These are phyloP conservation scores for Calliphora vomitoria DNA, from an alignment of 2,888 invertebrate genomes.

Conservation along the genomic window DNA sequence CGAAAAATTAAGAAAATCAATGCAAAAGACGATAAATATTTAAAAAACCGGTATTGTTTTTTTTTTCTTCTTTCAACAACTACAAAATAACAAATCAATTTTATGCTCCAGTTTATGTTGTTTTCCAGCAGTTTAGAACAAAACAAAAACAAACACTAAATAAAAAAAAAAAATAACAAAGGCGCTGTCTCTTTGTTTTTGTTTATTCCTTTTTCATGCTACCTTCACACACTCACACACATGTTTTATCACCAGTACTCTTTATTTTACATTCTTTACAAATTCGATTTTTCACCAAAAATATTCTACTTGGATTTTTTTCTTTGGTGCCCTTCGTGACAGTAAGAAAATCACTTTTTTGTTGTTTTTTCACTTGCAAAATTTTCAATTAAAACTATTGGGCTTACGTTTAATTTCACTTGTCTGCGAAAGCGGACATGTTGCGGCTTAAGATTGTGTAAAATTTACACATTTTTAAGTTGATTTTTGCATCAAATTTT, in stretches of 20 bases:
- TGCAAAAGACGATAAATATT: background rate
- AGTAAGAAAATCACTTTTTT: conserved; percentile 30
- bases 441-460: conserved; percentile 41
- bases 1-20: conserved; percentile 10
- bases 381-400: conserved; percentile 65
- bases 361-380: conserved; percentile 17
- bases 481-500: conserved; percentile 40
- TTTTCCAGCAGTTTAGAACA: background rate
- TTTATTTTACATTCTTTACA: conserved; percentile 61
- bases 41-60: conserved; percentile 35
- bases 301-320: conserved; percentile 32
- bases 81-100: conserved; percentile 7
- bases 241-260: conserved; percentile 48
- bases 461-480: conserved; percentile 52
- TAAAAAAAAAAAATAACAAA: conserved; percentile 59
- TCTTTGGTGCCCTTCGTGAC: background rate
- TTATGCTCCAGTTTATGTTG: conserved; percentile 20
- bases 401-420: conserved; percentile 60
- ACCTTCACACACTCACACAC: conserved; percentile 10
- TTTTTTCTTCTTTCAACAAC: background rate
- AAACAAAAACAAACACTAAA: conserved; percentile 15
- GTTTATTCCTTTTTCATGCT: conserved; percentile 53
- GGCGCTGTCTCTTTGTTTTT: conserved; percentile 73
- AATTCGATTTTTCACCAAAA: conserved; percentile 74
- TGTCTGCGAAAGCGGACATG: conserved; percentile 15